Base-by-base conservation (phyloP, 1,140 invertebrate species). In the Pachypsylla venusta region DNA sequence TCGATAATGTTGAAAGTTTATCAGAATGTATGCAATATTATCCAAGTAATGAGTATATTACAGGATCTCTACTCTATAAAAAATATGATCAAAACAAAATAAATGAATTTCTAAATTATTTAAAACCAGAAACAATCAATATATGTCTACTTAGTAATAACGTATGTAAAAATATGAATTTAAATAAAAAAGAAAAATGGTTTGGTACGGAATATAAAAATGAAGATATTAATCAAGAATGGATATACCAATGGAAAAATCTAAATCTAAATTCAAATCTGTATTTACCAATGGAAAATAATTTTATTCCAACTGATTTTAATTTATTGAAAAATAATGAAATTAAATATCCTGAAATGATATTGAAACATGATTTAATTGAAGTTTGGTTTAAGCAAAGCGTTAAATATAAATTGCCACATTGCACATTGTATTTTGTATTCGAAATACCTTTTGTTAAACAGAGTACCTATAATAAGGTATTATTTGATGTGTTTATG, bases 361-460 rank as follows among this genome's bases (percentile, higher is more conserved):
- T 89, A 10, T 71, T 79, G 3, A 74, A 76, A 40, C 79, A 80
- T 40, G 70, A 77, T 59, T 68, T 78, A 20, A 72, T 79, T 59
- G 85, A 89, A 67, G 64, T 94, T 26, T 96, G 90, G 89, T 92
- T 85, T 70, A 84, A 87, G 59, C 81, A 84, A 55, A 48, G n/a
- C 4, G 16, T 3, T 22, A 48, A n/a, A 19, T 48, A 48, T 19
- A 5, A 48, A n/a, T 22, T 48, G 7, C 42, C 42, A n/a, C 42
- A 19, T 3, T 48, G 42, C n/a, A 22, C 22, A 4, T 7, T 48
- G 4, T 48, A 48, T 19, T 48, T 5, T 48, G 42, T 48, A 22
- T 22, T 48, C 4, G 42, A 48, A n/a, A 5, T 48, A 5, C 42
- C 42, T 3, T 22, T 5, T 5, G 7, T 48, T n/a, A 48, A 5